Base-by-base conservation (phyloP, 1,140 invertebrate species). In the Bombyx mandarina region DNA sequence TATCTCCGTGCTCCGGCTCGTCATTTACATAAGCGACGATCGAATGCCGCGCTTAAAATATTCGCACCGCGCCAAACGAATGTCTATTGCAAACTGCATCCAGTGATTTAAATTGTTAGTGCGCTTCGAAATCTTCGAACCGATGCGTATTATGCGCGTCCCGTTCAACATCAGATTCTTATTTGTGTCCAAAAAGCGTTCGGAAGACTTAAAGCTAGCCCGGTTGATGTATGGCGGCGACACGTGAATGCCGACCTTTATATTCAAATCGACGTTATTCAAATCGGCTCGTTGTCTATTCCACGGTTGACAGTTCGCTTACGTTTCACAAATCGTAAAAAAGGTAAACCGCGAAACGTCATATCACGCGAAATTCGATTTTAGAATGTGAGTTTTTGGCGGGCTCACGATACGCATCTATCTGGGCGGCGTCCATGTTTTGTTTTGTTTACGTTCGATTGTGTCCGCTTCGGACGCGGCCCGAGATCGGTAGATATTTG, bases 111-210 rank as follows among this genome's bases (percentile, higher is more conserved):
- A 54, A 54, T 54, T 45, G 45, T 45, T 54, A 54, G 43, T 45
- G 43, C 43, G 43, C 4, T 35, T 22, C 44, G 50, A 26, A 22
- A 47, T 43, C n/a, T 43, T 48, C 35, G n/a, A 50, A 50, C 8
- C 57, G 45, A 18, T 62, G 48, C 72, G 64, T 69, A 81, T 82
- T 84, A 82, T 82, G 71, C 71, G 72, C 66, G 55, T 66, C 58
- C 71, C 68, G 69, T 79, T 72, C 68, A 76, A 69, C 68, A 72
- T 76, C 75, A 77, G 74, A 81, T 71, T 77, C 80, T 81, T 86
- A 86, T 86, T 83, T 86, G 82, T 79, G 80, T 83, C 79, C 75
- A 62, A 82, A 83, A 83, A 82, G 82, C 79, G 77, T 72, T 80
- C 77, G 80, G 61, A 77, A 83, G 82, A 86, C 79, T 82, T 82